These are phyloP conservation scores for Melolontha melolontha DNA, from an alignment of 2,888 invertebrate species.

Conservation along the genomic window DNA sequence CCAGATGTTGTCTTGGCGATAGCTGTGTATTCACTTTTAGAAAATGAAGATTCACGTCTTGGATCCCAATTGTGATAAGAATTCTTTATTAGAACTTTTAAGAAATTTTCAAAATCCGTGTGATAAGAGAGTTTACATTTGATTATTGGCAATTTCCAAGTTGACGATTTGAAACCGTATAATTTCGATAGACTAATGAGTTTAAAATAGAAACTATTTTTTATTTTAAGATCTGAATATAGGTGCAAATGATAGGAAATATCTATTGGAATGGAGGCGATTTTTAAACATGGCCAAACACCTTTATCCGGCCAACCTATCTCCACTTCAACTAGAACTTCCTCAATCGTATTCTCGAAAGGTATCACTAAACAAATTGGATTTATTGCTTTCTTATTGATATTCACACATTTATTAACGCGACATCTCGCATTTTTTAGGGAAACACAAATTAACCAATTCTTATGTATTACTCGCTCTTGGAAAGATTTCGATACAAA, in stretches of 20 bases:
- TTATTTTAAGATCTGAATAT: constrained; percentile 9
- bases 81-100: constrained; percentile 55
- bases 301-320: constrained; percentile 50
- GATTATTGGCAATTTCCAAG: constrained; percentile 37
- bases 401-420: constrained; percentile 48
- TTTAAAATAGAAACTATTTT: constrained; percentile 15
- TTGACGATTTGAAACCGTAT: constrained; percentile 16
- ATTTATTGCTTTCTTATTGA: constrained; percentile 47
- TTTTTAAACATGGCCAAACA: constrained; percentile 51
- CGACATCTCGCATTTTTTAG: constrained; percentile 45
- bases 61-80: constrained; percentile 57
- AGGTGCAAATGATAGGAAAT: constrained; percentile 59
- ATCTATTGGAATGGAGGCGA: constrained; percentile 54
- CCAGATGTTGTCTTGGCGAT: constrained; percentile 50
- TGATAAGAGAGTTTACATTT: constrained; percentile 53
- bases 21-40: constrained; percentile 48
- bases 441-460: constrained; percentile 54
- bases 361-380: constrained; percentile 55
- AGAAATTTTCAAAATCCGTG: constrained; percentile 51
- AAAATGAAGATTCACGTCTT: constrained; percentile 53
- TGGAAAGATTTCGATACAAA: constrained; percentile 55
- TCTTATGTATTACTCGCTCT: constrained; percentile 52
- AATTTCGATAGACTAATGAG: constrained; percentile 32
- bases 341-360: constrained; percentile 50
- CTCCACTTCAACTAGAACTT: constrained; percentile 51